A percentile compares a stretch with the other conserved stretches of the same genome.
Evolutionary conservation across 2,797 vertebrate genomes (phyloP).

Genomic region (Smutsia temminckii): DNA sequence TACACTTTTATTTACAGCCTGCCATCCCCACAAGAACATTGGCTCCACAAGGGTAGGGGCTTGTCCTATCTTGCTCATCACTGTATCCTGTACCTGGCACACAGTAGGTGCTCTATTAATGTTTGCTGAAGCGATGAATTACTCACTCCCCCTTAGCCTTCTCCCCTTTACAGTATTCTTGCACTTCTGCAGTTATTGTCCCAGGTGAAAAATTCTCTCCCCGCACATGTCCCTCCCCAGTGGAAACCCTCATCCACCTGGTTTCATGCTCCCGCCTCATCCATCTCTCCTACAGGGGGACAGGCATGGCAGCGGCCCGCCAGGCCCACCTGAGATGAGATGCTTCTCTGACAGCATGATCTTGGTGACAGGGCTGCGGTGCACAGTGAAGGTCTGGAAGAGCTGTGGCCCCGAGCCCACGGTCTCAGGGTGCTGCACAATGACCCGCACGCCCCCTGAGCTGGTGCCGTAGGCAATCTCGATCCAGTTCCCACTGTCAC

Average conservation of each 20-base stretch:
- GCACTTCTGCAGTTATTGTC: neutral
- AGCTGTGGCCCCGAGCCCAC: constrained; percentile 94
- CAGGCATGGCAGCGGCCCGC: rapidly evolving
- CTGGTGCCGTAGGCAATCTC: constrained; percentile 96
- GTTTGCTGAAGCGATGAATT: neutral
- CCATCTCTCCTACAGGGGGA: neutral
- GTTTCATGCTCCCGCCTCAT: rapidly evolving
- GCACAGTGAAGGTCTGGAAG: constrained; percentile 96
- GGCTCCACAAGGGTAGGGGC: neutral
- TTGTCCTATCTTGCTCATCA: neutral
- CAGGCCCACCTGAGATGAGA: constrained; percentile 87
- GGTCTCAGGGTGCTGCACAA: constrained; percentile 95
- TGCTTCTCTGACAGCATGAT: constrained; percentile 97
- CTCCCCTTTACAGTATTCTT: neutral
- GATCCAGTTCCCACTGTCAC: constrained; percentile 96
- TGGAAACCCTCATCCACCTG: neutral
- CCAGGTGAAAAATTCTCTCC: neutral
- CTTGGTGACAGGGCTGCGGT: constrained; percentile 94
- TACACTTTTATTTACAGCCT: neutral
- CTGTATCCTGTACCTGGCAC: neutral
- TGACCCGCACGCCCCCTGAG: constrained; percentile 92
- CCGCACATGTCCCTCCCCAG: neutral
- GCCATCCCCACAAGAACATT: neutral
- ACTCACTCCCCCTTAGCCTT: neutral
- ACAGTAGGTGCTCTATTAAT: neutral